Conservation (phyloP, 1,140 invertebrate species). For the Phenacoccus solenopsis region DNA sequence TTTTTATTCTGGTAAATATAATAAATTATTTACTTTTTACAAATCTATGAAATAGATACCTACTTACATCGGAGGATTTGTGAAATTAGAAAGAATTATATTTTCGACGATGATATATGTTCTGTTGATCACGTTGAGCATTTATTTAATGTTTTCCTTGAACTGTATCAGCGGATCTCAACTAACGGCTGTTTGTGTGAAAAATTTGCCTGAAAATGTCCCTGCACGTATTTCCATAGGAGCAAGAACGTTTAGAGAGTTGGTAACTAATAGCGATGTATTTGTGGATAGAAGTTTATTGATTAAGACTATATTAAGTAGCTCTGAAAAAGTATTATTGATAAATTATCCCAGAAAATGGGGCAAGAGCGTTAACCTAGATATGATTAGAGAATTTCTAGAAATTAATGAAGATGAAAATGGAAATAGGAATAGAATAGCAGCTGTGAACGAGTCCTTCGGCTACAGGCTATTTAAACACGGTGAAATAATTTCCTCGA, state of each 20-base stretch:
- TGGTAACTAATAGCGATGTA: not conserved
- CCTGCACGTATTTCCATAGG: too few species aligned
- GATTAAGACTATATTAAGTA: not conserved
- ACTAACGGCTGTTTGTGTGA: too few species aligned
- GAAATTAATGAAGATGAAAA: not conserved
- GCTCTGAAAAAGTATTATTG: not conserved
- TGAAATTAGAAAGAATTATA: too few species aligned
- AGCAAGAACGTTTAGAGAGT: not conserved
- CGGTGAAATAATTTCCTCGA: not conserved
- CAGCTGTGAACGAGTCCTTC: not conserved
- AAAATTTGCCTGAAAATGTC: too few species aligned
- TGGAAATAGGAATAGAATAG: not conserved
- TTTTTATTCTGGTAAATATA: too few species aligned
- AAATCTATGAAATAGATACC: too few species aligned
- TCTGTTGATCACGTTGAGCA: too few species aligned
- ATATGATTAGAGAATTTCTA: not conserved
- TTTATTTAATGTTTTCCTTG: too few species aligned
- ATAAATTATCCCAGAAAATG: not conserved
- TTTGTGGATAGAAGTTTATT: not conserved
- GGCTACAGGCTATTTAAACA: not conserved
- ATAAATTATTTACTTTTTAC: too few species aligned
- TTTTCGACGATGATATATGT: too few species aligned
- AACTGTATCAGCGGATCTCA: too few species aligned
- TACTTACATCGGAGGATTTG: too few species aligned
- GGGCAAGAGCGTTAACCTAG: not conserved